A percentile compares a stretch with the other conserved stretches of the same genome.
These are phyloP conservation scores for Phengaris arion DNA, from an alignment of 2,888 invertebrate genomes.

Conservation along the genomic window DNA sequence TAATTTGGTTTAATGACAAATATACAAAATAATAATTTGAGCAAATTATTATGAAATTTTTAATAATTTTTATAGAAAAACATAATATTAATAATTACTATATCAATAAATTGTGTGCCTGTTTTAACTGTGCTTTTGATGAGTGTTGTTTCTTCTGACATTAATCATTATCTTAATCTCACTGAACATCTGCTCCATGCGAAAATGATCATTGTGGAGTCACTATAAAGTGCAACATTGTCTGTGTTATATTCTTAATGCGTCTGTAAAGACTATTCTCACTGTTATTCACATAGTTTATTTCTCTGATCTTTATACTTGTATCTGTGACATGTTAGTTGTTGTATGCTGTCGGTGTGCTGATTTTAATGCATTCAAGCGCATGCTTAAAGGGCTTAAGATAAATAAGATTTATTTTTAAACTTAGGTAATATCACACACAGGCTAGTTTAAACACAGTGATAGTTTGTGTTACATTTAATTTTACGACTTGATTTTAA, in stretches of 20 bases:
- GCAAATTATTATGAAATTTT: no score
- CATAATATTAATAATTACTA: not conserved
- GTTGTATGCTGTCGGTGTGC: not conserved
- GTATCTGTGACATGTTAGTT: not conserved
- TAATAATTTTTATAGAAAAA: not conserved
- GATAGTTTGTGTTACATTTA: not conserved
- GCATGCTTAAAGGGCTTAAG: not conserved
- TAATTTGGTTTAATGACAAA: no score
- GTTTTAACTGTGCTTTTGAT: not conserved
- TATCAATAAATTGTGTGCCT: not conserved
- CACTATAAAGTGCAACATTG: not conserved
- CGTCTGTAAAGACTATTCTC: conserved; percentile 5
- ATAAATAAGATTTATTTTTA: not conserved
- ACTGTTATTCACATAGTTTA: not conserved
- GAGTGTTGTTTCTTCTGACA: conserved; percentile 9
- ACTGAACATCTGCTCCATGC: not conserved
- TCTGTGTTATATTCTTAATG: not conserved
- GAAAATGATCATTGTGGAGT: not conserved
- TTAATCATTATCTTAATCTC: conserved; percentile 14
- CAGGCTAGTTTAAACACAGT: no score
- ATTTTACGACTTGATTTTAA: not conserved
- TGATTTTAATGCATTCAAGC: not conserved
- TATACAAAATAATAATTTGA: no score
- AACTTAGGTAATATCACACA: not conserved
- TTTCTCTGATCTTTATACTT: not conserved